Conservation (phyloP, 2,888 invertebrate genomes). For the Escarpia spicata region DNA sequence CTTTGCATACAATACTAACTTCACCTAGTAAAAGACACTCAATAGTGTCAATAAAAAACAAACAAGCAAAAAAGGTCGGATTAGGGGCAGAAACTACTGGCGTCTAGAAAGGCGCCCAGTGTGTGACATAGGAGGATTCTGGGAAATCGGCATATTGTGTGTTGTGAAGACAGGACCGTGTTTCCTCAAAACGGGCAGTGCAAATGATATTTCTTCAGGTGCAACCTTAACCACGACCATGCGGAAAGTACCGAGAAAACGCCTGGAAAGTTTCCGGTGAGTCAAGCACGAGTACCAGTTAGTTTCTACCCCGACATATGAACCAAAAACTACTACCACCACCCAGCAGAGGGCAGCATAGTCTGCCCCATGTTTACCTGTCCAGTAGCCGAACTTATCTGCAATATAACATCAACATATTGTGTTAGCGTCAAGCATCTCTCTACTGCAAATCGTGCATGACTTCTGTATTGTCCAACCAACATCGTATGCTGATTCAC, state of each 20-base stretch:
- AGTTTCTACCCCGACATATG: background rate
- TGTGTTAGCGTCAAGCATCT: background rate
- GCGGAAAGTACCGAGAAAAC: background rate
- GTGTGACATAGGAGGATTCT: background rate
- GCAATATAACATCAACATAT: slow-evolving; percentile 28
- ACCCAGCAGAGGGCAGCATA: background rate
- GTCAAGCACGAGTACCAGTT: background rate
- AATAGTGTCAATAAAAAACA: background rate
- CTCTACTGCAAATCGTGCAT: background rate
- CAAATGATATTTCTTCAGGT: background rate
- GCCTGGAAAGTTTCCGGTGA: background rate
- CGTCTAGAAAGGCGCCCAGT: background rate
- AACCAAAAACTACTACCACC: background rate
- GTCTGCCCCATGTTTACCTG: slow-evolving; percentile 34
- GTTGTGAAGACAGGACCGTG: background rate
- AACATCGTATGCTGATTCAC: background rate
- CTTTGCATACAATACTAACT: too few relatives aligned
- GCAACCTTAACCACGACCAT: background rate
- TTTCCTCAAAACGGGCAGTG: background rate
- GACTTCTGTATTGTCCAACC: background rate
- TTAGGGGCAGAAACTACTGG: background rate
- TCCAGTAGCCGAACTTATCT: slow-evolving; percentile 38
- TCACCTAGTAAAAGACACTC: background rate
- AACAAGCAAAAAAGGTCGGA: background rate
- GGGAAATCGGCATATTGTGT: background rate